These are phyloP conservation scores for Eledone cirrhosa DNA, from an alignment of 2,888 invertebrate genomes.

Conservation along the genomic window DNA sequence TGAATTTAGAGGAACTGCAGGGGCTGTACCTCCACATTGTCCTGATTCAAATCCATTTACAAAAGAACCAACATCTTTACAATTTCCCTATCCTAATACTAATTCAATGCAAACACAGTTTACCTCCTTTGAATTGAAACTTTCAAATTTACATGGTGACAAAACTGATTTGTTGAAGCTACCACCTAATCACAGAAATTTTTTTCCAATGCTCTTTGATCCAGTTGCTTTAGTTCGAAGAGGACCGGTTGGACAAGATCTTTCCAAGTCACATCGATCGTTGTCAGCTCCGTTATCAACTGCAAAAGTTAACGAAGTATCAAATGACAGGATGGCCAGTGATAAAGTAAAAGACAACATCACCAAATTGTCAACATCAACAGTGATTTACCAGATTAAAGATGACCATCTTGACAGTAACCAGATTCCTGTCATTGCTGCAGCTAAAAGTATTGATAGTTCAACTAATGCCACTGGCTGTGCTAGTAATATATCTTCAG, in stretches of 20 bases:
- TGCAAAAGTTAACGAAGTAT: background rate
- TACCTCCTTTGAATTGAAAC: too few relatives aligned
- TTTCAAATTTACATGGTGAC: too few relatives aligned
- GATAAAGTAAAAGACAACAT: background rate
- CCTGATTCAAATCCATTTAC: too few relatives aligned
- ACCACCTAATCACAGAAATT: background rate
- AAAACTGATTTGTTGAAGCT: background rate
- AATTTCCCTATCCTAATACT: too few relatives aligned
- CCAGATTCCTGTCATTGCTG: background rate
- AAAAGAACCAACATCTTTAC: too few relatives aligned
- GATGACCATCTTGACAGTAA: background rate
- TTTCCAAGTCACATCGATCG: background rate
- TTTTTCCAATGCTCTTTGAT: background rate
- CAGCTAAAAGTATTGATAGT: background rate
- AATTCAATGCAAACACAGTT: too few relatives aligned
- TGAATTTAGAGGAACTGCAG: too few relatives aligned
- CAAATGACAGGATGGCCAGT: background rate
- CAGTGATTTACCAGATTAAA: background rate
- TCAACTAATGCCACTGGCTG: background rate
- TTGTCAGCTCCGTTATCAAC: background rate
- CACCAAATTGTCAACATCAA: background rate
- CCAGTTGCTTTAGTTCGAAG: background rate
- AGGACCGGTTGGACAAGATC: slow-evolving; percentile 3
- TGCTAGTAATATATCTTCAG: background rate
- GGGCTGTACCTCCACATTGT: too few relatives aligned